Base-by-base conservation (phyloP, 2,888 invertebrate species). In the Tortricodes alternella region DNA sequence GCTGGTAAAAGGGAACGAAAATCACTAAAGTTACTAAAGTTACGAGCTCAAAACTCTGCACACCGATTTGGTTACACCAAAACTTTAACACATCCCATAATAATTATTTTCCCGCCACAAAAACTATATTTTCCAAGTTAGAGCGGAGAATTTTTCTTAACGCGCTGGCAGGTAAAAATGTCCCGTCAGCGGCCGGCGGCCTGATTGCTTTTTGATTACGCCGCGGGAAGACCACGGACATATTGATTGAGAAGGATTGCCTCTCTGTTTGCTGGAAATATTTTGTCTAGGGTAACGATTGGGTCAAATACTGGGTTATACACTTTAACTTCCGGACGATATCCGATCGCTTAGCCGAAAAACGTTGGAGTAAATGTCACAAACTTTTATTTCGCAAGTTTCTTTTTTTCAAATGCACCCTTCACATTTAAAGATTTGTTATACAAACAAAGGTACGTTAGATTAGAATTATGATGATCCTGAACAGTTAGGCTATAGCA, bases 181-280 rank as follows among this genome's bases (percentile, higher is more conserved):
- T 55, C 58, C 58, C 53, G 46, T 50, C 53, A 46, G 50, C 35
- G 24, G 19, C 46, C 38, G 39, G 35, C 43, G 53, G 32, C 58
- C 46, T 63, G 71, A 79, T 78, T 71, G 74, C 68, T 74, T 79
- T 78, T 74, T 76, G 75, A 78, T 78, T 74, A 73, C 67, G 65
- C 61, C 63, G 63, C 59, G 52, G 16, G 34, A 13, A 19, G 44
- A 19, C 50, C 46, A 44, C 43, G 44, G 56, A 50, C 56, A 56
- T 37, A 56, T 56, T 56, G 56, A 56, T 56, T 56, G 56, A 56
- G 56, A 56, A 50, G 56, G 56, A 56, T 56, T 56, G 56, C 56
- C 43, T 27, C 38, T 46, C 49, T 50, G 49, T 50, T 56, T 44
- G 44, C 49, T 21, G 56, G 35, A 27, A 56, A 19, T 49, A 29